Evolutionary conservation across 2,888 invertebrate species (phyloP), one percentile per base, ranked within the genome.

Genomic region (Tupiocoris notatus): DNA sequence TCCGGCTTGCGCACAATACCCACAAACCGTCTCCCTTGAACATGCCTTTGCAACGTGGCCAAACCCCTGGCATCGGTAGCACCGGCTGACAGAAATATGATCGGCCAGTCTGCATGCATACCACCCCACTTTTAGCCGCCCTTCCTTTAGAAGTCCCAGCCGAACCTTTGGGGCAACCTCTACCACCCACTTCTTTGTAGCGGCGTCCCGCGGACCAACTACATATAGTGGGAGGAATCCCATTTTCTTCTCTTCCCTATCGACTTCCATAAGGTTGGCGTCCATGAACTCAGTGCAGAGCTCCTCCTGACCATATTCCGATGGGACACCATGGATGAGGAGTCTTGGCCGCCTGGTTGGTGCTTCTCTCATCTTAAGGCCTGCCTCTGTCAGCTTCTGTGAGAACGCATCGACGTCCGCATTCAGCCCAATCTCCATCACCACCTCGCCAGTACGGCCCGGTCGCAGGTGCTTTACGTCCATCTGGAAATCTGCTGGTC

Each of bases 271-370:
- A 1, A 64, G 2, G 1, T 64, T 25, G 17, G 22, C 25, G 1
- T 2, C 23, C n/a, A n/a, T 7, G n/a, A 64, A 24, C 7, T 18
- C 64, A 23, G 22, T 25, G 2, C 12, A 9, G 7, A 64, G 23
- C n/a, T 64, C 24, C 3, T 23, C 1, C 3, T 24, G n/a, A 22
- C 7, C 1, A 1, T 24, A 21, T 6, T 22, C 22, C n/a, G 64
- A 23, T 23, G 64, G 64, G 3, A 64, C 64, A 23, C 25, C 64
- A n/a, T 64, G 64, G 3, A 64, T 64, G 21, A 64, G 18, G 1
- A 64, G 12, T 9, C 64, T 2, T 1, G 64, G 64, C 7, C 6
- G 25, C 3, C 64, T 23, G n/a, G 22, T 22, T 2, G 64, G 22
- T 6, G 64, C 64, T 17, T 23, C 64, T n/a, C 7, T 22, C 1